Base-by-base conservation (phyloP, 2,113 vertebrate species). In the Solea solea region DNA sequence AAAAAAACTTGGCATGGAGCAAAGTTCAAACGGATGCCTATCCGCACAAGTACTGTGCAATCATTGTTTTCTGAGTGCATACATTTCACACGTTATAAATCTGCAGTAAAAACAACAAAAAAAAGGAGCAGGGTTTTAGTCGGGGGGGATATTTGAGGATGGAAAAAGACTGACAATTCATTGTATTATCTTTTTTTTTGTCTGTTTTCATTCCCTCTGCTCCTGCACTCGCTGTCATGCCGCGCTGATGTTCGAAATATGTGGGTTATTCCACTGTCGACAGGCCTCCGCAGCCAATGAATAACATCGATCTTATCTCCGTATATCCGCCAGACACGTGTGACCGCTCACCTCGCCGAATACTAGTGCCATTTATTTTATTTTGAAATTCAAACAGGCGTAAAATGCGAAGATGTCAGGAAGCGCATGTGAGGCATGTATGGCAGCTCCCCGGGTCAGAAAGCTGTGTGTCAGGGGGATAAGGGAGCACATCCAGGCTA, bases 241-340 rank as follows among this genome's bases (percentile, higher is more conserved):
- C 0, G 1, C 27, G 49, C 69, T 71, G 64, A 65, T 64, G 61
- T 56, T 40, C 75, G 69, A 76, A 64, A 70, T 68, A 27, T 59
- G 50, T 72, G 5, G 40, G 52, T 72, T 78, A 50, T 64, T 80
- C 21, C 57, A 16, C 21, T 57, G 80, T 66, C 70, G 78, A 80
- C 71, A 60, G 64, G 52, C n/a, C 42, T 52, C 44, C 63, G 13
- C 53, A 66, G 63, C 77, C 80, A 74, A 63, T 72, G 80, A 88
- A 84, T 79, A 82, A 72, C 72, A 82, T 67, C 65, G 71, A 87
- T 84, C 28, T 41, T 80, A 82, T 89, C 81, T 68, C 21, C 44
- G 13, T 64, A 21, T 60, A 85, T 77, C 71, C 64, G 42, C 10
- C 72, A 46, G 67, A 28, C 77, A 45, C 49, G 67, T 82, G 54